Percentiles rank a stretch among this genome's conserved stretches.
phyloP scores from a whole-genome alignment of 2,888 invertebrate species.

The Willowsia nigromaculata region DNA sequence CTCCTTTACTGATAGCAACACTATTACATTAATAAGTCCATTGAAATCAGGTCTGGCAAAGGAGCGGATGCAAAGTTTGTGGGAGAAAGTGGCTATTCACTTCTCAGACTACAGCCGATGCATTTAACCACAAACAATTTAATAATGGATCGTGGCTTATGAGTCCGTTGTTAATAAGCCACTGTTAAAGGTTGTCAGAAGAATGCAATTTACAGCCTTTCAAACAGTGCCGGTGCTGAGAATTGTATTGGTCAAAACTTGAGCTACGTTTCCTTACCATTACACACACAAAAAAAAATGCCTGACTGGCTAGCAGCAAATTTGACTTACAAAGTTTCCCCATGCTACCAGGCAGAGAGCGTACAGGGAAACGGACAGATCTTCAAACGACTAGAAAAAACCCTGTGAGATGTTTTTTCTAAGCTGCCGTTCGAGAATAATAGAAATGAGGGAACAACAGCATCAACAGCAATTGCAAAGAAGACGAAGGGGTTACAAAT shows the following conservation, averaged over 20 bases:
- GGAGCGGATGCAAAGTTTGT: neutral
- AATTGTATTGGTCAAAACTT: no score
- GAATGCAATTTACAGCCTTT: no score
- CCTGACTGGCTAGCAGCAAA: no score
- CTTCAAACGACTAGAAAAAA: neutral
- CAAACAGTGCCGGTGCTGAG: no score
- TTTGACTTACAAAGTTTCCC: no score
- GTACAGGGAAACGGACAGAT: neutral
- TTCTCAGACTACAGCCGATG: neutral
- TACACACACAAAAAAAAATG: no score
- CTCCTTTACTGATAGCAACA: neutral
- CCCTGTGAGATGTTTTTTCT: neutral
- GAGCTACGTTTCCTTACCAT: no score
- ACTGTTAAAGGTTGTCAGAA: no score
- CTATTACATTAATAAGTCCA: neutral
- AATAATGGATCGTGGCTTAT: no score
- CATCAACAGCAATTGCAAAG: conserved; percentile 16
- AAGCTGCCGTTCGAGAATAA: neutral
- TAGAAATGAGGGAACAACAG: neutral
- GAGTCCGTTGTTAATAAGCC: no score
- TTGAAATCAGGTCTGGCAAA: neutral
- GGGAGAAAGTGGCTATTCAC: neutral
- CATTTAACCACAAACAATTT: neutral
- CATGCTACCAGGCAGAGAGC: neutral
- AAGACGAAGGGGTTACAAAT: conserved; percentile 61